Evolutionary conservation across 2,113 vertebrate species (phyloP).

Genomic region (Daubentonia madagascariensis): DNA sequence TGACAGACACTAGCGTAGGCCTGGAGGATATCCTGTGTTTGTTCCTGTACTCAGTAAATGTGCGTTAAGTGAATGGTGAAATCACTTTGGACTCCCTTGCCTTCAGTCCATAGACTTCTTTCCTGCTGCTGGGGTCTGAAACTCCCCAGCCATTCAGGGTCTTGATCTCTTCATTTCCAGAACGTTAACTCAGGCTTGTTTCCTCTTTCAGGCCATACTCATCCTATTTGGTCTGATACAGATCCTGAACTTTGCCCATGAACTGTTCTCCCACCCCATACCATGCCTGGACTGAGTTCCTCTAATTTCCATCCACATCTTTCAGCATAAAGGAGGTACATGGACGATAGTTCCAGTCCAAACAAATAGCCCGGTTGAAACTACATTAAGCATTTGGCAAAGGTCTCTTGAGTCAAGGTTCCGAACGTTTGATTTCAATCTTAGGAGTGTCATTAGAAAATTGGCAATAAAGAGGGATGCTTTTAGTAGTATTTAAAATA

Average conservation of each 20-base stretch:
- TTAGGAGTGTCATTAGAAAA: background rate
- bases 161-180: background rate
- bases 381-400: background rate
- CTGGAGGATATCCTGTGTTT: background rate
- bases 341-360: background rate
- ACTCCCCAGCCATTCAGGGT: background rate
- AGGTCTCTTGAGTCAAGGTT: background rate
- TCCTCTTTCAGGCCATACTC: background rate
- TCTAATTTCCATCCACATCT: background rate
- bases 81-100: background rate
- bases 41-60: background rate
- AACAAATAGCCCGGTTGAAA: background rate
- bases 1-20: background rate
- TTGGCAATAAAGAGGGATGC: background rate
- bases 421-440: background rate
- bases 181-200: background rate
- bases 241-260: background rate
- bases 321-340: background rate
- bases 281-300: background rate
- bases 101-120: background rate
- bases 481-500: background rate
- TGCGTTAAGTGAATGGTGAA: background rate
- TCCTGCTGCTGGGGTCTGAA: background rate
- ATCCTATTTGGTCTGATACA: background rate
- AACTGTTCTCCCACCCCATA: fast-evolving